Evolutionary conservation across 2,888 invertebrate species (phyloP).

Genomic region (Gymnoscelis rufifasciata): DNA sequence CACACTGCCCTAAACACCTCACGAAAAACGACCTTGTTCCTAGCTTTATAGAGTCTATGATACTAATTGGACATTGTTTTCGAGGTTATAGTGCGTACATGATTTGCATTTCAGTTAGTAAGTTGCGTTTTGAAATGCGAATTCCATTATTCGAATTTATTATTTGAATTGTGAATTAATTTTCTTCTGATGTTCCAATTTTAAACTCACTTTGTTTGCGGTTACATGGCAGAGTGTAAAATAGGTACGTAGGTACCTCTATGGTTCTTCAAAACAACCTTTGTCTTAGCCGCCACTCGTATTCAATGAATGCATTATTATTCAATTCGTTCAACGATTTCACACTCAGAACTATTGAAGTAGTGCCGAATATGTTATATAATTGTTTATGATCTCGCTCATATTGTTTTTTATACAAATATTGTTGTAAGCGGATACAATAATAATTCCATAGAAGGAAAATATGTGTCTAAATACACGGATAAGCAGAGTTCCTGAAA

Average conservation of each 20-base stretch:
- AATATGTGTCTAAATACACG: too few relatives aligned
- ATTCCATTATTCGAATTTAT: conserved; percentile 30
- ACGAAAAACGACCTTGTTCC: conserved; percentile 36
- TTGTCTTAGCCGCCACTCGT: conserved; percentile 25
- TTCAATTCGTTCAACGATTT: conserved; percentile 27
- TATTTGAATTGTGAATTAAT: too few relatives aligned
- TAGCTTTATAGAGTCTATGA: conserved; percentile 25
- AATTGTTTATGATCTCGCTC: background rate
- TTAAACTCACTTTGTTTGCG: too few relatives aligned
- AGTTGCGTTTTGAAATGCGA: conserved; percentile 33
- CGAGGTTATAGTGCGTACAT: conserved; percentile 23
- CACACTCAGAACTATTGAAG: conserved; percentile 25
- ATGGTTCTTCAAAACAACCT: conserved; percentile 22
- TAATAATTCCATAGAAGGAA: too few relatives aligned
- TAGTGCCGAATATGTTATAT: conserved; percentile 5
- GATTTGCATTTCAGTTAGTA: conserved; percentile 39
- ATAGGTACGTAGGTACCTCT: too few relatives aligned
- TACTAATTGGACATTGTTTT: conserved; percentile 1
- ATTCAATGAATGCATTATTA: conserved; percentile 24
- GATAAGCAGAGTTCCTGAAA: too few relatives aligned
- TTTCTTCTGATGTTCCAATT: too few relatives aligned
- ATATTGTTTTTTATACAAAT: too few relatives aligned
- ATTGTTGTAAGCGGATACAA: too few relatives aligned
- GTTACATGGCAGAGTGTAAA: background rate
- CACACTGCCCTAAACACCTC: conserved; percentile 32